Evolutionary conservation across 2,888 invertebrate genomes (phyloP).

Genomic region (Strigamia crassipes): DNA sequence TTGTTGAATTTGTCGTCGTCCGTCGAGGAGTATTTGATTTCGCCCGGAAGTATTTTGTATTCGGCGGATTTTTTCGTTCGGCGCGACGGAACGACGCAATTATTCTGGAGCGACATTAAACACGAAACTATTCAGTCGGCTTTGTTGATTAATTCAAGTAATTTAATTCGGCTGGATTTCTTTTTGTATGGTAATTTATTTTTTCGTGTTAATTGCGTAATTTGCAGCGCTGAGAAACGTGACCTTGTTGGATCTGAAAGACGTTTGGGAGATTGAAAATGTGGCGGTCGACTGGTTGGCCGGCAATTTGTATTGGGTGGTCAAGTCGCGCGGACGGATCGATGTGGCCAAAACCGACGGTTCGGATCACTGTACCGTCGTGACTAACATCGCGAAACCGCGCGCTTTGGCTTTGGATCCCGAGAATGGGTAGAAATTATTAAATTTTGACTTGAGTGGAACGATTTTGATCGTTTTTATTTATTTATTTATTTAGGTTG

Average conservation of each 20-base stretch:
- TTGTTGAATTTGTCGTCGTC: background rate
- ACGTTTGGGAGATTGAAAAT: background rate
- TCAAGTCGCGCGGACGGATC: background rate
- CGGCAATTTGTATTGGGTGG: constrained; percentile 27
- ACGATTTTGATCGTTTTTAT: background rate
- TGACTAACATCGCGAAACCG: background rate
- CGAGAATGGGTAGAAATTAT: background rate
- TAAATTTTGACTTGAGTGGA: background rate
- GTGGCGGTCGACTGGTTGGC: constrained; percentile 31
- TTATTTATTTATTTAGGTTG: background rate
- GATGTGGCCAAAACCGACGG: constrained; percentile 17
- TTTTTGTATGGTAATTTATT: background rate
- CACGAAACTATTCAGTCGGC: background rate
- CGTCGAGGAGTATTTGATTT: background rate
- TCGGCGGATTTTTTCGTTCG: constrained; percentile 12
- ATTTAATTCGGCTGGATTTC: background rate
- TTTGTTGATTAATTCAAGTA: background rate
- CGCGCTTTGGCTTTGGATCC: constrained; percentile 42
- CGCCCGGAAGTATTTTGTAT: background rate
- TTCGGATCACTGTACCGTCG: background rate
- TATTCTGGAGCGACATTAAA: constrained; percentile 20
- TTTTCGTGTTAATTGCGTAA: background rate
- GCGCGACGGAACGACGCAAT: background rate
- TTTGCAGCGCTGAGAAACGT: background rate
- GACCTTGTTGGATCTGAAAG: background rate